Conservation (phyloP, 2,113 vertebrate genomes). For the Lagopus leucura region DNA sequence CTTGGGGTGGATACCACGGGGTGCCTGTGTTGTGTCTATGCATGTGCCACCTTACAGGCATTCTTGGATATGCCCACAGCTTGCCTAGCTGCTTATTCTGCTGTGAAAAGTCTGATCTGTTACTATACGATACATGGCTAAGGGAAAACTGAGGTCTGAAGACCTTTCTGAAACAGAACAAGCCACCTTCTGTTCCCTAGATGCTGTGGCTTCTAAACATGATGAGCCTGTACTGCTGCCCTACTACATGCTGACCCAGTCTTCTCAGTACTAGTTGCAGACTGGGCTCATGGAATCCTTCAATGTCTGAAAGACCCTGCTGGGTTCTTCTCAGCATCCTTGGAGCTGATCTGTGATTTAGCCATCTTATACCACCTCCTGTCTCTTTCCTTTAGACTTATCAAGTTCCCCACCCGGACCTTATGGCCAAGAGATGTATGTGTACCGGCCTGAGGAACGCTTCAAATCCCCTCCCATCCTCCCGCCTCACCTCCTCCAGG, state of each 20-base stretch:
- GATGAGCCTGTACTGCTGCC: not conserved
- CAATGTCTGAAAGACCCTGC: not conserved
- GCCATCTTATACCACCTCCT: not conserved
- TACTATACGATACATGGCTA: not conserved
- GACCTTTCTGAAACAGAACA: not conserved
- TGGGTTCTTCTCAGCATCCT: not conserved
- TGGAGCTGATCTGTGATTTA: not conserved
- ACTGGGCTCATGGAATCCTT: not conserved
- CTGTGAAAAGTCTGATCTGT: not conserved
- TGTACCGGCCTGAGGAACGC: slow-evolving; percentile 91
- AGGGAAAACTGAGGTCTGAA: not conserved
- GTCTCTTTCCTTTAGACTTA: slow-evolving; percentile 82
- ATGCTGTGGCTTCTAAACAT: not conserved
- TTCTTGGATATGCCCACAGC: not conserved
- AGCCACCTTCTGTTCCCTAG: not conserved
- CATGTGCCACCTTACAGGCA: not conserved
- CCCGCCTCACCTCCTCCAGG: slow-evolving; percentile 97
- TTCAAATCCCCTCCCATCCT: slow-evolving; percentile 97
- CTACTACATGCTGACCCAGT: not conserved
- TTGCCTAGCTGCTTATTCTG: not conserved
- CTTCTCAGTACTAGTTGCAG: not conserved
- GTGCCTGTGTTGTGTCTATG: not conserved
- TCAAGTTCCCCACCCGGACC: slow-evolving; percentile 96
- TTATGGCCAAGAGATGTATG: slow-evolving; percentile 92
- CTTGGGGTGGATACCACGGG: no score